Evolutionary conservation across 2,888 invertebrate species (phyloP), one percentile per base, ranked within the genome.

Genomic region (Rotaria sp.): DNA sequence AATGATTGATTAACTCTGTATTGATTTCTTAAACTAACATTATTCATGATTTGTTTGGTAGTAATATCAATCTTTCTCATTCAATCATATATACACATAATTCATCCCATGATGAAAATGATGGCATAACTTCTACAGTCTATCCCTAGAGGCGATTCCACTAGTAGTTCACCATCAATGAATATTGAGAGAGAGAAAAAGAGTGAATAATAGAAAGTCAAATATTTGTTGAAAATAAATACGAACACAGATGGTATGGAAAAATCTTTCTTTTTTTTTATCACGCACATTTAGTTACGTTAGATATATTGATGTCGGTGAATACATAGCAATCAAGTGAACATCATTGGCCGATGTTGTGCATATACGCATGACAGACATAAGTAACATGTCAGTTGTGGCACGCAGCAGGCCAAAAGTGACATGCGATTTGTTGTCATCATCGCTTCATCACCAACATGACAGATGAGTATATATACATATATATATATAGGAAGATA

Each of bases 191-290:
- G n/a, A n/a, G 35, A 67, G 67, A 35, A 30, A 21, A 67, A 7
- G 67, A 67, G 67, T 67, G 67, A 67, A 30, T 67, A 38, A 67
- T 7, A 67, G 67, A 30, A 67, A 67, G 15, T 67, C 67, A 67
- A 67, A 67, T 67, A 67, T 67, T 67, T 67, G 67, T 67, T 35
- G 15, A 21, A 38, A 67, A 67, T 67, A 67, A 67, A 67, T 67
- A 67, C 35, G 21, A 21, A 35, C 67, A 67, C 67, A 67, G 35
- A 67, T 67, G 67, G 35, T 15, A 21, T 35, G 7, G 21, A 35
- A 67, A 21, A 35, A 67, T 35, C 35, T 21, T 67, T 67, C 15
- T 67, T 35, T 15, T 30, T 67, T 21, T 67, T 30, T n/a, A 67
- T 67, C 35, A 21, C 21, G 67, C 3, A 35, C 67, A 35, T 38